Conservation (phyloP, 2,888 invertebrate genomes). For the Tromatobia lineatoria region DNA sequence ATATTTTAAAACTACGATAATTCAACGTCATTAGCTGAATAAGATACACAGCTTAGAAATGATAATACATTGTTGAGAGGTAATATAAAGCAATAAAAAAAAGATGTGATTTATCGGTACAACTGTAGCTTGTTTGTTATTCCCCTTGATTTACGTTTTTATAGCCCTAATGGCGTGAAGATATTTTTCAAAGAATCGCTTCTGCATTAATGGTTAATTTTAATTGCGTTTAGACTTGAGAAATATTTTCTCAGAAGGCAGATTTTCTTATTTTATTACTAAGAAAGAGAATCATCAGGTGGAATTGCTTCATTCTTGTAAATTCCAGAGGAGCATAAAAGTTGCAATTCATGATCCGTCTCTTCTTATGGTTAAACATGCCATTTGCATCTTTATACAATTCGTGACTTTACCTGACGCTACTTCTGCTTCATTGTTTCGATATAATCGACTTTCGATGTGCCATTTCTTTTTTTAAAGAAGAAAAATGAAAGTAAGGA, state of each 20-base stretch:
- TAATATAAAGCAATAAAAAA: neutral
- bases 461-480: too few species aligned
- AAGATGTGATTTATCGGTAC: neutral
- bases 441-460: too few species aligned
- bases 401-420: too few species aligned
- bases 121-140: neutral
- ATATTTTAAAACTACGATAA: too few species aligned
- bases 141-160: neutral
- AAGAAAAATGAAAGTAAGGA: too few species aligned
- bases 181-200: neutral
- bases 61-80: neutral
- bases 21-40: neutral
- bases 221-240: neutral
- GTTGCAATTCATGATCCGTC: too few species aligned
- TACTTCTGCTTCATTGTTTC: too few species aligned
- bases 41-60: neutral
- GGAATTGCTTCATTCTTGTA: neutral
- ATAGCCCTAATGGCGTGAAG: neutral
- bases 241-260: neutral
- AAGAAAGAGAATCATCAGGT: neutral
- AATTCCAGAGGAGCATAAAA: neutral
- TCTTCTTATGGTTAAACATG: too few species aligned
- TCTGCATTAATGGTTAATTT: neutral
- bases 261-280: neutral
- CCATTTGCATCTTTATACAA: too few species aligned